Conservation (phyloP, 2,888 invertebrate species). For the Diadromus collaris region DNA sequence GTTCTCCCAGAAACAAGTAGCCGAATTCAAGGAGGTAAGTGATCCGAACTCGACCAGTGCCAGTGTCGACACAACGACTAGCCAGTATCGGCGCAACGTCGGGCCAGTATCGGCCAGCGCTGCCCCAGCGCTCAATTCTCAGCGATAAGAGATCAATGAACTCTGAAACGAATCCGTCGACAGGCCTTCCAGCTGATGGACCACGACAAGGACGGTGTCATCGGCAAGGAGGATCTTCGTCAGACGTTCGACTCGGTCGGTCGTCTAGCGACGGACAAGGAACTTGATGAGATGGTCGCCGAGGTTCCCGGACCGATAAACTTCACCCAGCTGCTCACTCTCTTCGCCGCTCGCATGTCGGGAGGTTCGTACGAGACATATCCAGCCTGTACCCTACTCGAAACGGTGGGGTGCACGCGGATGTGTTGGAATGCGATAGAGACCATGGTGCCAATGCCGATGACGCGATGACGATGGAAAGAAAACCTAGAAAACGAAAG, state of each 20-base stretch:
- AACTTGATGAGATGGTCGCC: conserved; percentile 93
- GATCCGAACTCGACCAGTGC: neutral
- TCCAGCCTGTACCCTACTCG: conserved; percentile 60
- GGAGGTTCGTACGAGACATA: conserved; percentile 82
- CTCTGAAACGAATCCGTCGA: neutral
- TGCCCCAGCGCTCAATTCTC: neutral
- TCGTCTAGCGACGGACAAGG: conserved; percentile 93
- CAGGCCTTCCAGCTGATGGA: conserved; percentile 98
- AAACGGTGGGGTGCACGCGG: conserved; percentile 67
- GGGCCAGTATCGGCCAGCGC: neutral
- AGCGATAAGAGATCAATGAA: neutral
- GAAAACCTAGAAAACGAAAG: neutral
- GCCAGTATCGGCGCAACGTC: neutral
- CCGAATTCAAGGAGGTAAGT: conserved; percentile 96
- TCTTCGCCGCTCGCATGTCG: conserved; percentile 96
- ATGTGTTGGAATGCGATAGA: conserved; percentile 64
- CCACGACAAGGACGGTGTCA: conserved; percentile 96
- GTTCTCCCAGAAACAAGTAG: conserved; percentile 98
- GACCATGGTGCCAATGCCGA: conserved; percentile 61
- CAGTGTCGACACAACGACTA: no score
- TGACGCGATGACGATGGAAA: conserved; percentile 40
- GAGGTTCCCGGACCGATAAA: conserved; percentile 96
- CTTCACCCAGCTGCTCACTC: conserved; percentile 95
- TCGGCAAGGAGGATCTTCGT: conserved; percentile 94
- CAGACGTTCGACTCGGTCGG: conserved; percentile 96